Evolutionary conservation across 2,113 vertebrate species (phyloP).

Genomic region (Entomyzon cyanotis): DNA sequence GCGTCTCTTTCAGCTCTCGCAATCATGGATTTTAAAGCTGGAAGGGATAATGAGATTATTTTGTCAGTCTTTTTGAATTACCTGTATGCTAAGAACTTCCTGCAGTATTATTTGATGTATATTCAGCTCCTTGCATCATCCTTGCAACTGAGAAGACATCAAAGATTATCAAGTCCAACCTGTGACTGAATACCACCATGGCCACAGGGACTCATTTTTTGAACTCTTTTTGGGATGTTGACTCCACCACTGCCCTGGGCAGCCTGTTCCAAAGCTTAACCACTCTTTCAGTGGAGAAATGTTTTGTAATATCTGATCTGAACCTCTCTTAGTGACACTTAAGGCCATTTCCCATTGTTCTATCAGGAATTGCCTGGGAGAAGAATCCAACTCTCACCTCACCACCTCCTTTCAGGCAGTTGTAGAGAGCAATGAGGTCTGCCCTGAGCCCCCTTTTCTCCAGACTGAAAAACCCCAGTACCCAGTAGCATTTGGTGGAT

Average conservation of each 20-base stretch:
- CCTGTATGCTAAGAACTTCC: not conserved
- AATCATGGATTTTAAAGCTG: not conserved
- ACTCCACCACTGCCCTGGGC: not conserved
- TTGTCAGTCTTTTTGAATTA: not conserved
- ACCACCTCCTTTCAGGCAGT: not conserved
- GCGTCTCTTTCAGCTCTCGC: not conserved
- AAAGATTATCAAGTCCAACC: not conserved
- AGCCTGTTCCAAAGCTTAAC: not conserved
- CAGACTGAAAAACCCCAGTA: not conserved
- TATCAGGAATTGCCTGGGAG: not conserved
- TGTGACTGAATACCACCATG: not conserved
- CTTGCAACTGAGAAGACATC: not conserved
- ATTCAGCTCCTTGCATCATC: not conserved
- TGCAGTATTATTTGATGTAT: not conserved
- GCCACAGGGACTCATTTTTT: not conserved
- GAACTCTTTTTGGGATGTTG: not conserved
- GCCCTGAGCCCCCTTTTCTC: not conserved
- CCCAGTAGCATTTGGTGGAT: not conserved
- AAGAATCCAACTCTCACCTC: not conserved
- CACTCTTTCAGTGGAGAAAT: not conserved
- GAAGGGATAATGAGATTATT: constrained; percentile 16
- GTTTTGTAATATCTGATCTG: not conserved
- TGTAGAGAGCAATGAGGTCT: not conserved
- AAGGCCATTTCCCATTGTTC: not conserved
- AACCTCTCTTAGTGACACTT: not conserved